Base-by-base conservation (phyloP, 1,140 invertebrate genomes). In the Zaprionus vittiger region DNA sequence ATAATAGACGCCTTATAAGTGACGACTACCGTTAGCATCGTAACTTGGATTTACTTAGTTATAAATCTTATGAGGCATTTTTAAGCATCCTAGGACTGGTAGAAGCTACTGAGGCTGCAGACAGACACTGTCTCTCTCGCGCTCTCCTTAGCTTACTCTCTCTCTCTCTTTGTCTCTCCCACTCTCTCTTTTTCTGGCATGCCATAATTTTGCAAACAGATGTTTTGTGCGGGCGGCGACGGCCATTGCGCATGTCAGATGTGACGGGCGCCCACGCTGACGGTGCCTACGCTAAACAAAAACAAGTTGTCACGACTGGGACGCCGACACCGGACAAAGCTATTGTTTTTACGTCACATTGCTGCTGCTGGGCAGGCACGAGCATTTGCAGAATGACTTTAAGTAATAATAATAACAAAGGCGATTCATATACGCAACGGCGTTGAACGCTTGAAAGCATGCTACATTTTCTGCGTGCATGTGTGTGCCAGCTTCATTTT, bases 271-370 rank as follows among this genome's bases (percentile, higher is more conserved):
- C 37, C 68, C 28, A 62, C 60, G 65, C 47, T 61, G 56, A 59
- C 66, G 54, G 64, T 73, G 54, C 63, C 81, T 83, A 89, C 67
- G 75, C 81, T 80, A 90, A 90, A 90, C 85, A 90, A 90, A 90
- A 91, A 90, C 77, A 91, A 82, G 75, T 90, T 90, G 79, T 68
- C 63, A 71, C 78, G 47, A 65, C 65, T 66, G 49, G 65, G 68
- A 68, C 52, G 75, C 64, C 37, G 37, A 38, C 37, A 15, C 17
- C 41, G 69, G 76, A 61, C 61, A 52, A 49, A 67, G 64, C 62
- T 37, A 57, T 67, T 77, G 54, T 72, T 86, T 86, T 82, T 86
- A 86, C 83, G 83, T 86, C 83, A 85, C 67, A 68, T 47, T 47
- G 61, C 65, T 69, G 70, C 31, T 63, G 28, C 38, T 56, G n/a